Conservation (phyloP, 2,888 invertebrate species). For the Cheilosia urbana region DNA sequence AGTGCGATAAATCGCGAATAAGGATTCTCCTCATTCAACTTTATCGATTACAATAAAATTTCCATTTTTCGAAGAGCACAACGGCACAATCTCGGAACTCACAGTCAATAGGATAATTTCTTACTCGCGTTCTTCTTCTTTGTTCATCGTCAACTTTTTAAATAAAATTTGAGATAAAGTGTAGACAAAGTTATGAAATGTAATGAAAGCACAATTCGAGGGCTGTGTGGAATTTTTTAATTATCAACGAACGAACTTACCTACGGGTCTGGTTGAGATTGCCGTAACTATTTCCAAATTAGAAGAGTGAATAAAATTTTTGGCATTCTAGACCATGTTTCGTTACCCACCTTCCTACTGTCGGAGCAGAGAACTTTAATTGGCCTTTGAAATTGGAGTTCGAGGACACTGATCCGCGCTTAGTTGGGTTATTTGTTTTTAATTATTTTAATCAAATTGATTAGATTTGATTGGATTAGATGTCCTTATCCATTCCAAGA, state of each 20-base stretch:
- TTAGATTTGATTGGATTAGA: too few relatives aligned
- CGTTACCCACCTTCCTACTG: background rate
- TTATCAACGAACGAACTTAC: constrained; percentile 10
- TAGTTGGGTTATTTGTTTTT: too few relatives aligned
- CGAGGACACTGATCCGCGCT: too few relatives aligned
- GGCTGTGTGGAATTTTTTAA: constrained; percentile 35
- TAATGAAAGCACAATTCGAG: constrained; percentile 23
- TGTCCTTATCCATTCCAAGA: too few relatives aligned
- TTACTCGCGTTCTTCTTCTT: constrained; percentile 19
- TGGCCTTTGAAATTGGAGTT: too few relatives aligned
- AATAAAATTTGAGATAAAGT: constrained; percentile 23
- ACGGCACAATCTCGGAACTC: background rate
- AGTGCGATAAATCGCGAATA: constrained; percentile 44
- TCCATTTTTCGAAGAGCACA: constrained; percentile 35
- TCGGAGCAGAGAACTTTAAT: too few relatives aligned
- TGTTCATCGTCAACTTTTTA: constrained; percentile 34
- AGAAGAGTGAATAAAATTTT: background rate
- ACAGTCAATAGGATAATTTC: constrained; percentile 29
- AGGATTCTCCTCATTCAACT: constrained; percentile 42
- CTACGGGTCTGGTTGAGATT: background rate
- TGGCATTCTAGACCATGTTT: background rate
- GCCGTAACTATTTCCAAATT: constrained; percentile 17
- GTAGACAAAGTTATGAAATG: constrained; percentile 27
- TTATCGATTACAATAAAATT: constrained; percentile 69
- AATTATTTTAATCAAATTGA: too few relatives aligned